Conservation (phyloP, 2,113 vertebrate genomes). For the Chiloscyllium plagiosum region DNA sequence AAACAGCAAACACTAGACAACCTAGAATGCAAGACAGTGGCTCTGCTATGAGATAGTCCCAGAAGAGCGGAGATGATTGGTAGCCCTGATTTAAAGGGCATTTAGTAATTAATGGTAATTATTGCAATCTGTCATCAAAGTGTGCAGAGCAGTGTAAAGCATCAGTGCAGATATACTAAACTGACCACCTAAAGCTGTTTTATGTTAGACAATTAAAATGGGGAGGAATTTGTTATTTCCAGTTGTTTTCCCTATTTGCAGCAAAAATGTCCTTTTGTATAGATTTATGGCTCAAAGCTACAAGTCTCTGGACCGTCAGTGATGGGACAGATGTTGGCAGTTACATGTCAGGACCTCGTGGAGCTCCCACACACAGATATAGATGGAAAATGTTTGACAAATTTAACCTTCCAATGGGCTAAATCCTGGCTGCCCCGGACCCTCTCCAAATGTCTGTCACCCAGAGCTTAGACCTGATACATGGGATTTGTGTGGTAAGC, state of each 20-base stretch:
- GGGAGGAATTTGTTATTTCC: not conserved
- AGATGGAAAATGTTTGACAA: not conserved
- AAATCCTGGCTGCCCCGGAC: not conserved
- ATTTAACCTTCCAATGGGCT: not conserved
- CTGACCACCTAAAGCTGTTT: not conserved
- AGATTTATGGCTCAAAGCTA: not conserved
- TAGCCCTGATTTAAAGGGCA: not conserved
- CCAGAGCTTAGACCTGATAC: not conserved
- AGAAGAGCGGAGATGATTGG: no score
- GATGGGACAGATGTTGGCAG: no score
- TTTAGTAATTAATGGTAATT: not conserved
- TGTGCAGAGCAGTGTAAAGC: not conserved
- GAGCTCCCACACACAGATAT: not conserved
- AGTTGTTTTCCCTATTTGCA: not conserved
- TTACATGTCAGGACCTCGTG: not conserved
- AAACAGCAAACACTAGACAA: no score
- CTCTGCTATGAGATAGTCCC: no score
- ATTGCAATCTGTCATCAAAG: constrained; percentile 22
- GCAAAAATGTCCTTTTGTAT: not conserved
- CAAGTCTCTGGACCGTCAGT: no score
- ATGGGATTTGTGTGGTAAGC: not conserved
- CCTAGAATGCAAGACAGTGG: no score
- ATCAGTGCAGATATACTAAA: not conserved
- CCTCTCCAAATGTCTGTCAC: not conserved
- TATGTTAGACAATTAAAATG: not conserved